Evolutionary conservation across 2,888 invertebrate species (phyloP).

Genomic region (Automeris io): DNA sequence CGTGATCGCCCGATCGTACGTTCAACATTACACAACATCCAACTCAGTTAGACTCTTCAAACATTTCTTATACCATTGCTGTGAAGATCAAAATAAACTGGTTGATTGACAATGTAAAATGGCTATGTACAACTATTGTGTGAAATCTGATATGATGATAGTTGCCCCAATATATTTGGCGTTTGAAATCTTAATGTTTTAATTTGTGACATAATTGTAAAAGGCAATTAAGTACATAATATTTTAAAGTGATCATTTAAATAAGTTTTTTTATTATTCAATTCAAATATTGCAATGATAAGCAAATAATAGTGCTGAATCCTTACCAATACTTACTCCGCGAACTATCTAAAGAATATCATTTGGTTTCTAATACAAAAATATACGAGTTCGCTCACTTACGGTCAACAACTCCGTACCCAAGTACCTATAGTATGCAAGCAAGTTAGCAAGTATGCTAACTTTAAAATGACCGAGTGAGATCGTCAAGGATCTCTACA

Average conservation of each 20-base stretch:
- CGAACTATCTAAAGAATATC: too few relatives aligned
- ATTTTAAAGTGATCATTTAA: conserved; percentile 1
- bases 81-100: conserved; percentile 33
- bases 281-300: too few relatives aligned
- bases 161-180: conserved; percentile 55
- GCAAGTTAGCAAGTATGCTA: too few relatives aligned
- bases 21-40: conserved; percentile 49
- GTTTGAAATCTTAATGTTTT: conserved; percentile 59
- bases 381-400: too few relatives aligned
- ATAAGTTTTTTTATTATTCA: too few relatives aligned
- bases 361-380: too few relatives aligned
- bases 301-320: too few relatives aligned
- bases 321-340: too few relatives aligned
- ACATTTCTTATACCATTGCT: conserved; percentile 26
- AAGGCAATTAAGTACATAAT: conserved; percentile 24
- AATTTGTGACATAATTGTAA: conserved; percentile 42
- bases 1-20: conserved; percentile 66
- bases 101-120: conserved; percentile 22
- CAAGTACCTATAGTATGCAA: too few relatives aligned
- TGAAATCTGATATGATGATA: conserved; percentile 64
- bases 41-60: conserved; percentile 28
- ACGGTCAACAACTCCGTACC: too few relatives aligned
- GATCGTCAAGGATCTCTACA: too few relatives aligned
- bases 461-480: too few relatives aligned
- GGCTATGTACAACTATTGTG: conserved; percentile 51